Conservation (phyloP, 2,888 invertebrate genomes). For the Odontothrips loti region DNA sequence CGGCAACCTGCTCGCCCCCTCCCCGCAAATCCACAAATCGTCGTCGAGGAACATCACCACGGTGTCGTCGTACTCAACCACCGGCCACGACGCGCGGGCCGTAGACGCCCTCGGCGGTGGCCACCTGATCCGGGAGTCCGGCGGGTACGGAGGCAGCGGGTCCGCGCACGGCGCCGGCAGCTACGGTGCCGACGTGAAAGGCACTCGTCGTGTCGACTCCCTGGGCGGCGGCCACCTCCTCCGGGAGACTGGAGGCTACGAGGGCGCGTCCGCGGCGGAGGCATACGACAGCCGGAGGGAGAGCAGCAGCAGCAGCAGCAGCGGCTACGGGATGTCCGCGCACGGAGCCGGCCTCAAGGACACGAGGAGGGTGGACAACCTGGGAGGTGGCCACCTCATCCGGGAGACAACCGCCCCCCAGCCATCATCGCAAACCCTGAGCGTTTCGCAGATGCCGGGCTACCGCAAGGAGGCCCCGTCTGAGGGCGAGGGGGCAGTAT, state of each 20-base stretch:
- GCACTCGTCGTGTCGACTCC: not conserved
- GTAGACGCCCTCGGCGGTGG: constrained; percentile 3
- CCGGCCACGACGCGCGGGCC: not conserved
- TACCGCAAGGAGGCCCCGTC: not conserved
- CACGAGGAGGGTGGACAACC: not conserved
- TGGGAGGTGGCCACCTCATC: constrained; percentile 12
- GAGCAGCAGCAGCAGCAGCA: not conserved
- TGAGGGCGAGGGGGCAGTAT: not conserved
- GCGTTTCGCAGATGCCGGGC: constrained; percentile 9
- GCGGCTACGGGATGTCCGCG: not conserved
- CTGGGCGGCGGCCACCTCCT: constrained; percentile 13
- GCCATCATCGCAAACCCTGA: not conserved
- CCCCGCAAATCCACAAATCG: not conserved
- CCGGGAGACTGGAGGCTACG: not conserved
- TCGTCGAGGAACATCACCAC: not conserved
- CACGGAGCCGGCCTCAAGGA: not conserved
- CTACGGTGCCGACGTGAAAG: not conserved
- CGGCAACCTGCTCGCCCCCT: not conserved
- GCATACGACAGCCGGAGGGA: too few species aligned
- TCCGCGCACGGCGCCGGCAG: not conserved
- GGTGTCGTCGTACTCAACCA: not conserved
- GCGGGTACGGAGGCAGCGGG: not conserved
- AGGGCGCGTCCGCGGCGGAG: not conserved
- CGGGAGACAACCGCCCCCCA: not conserved
- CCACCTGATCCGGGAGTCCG: not conserved